phyloP scores from a whole-genome alignment of 2,113 vertebrate species.

The Condylura cristata region DNA sequence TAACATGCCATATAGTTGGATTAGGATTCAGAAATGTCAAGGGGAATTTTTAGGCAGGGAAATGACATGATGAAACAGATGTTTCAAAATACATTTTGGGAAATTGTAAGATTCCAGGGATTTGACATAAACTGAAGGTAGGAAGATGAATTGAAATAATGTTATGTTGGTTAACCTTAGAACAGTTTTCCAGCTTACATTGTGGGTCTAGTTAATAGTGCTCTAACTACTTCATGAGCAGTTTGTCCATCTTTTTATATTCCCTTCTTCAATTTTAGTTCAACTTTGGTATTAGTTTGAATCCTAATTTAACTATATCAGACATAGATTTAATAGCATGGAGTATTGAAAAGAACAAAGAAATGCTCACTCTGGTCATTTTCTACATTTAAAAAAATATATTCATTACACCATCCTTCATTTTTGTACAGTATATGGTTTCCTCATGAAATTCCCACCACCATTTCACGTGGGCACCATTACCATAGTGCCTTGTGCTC shows the following conservation, averaged over 20 bases:
- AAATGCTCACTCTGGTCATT: too few species aligned
- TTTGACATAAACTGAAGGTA: background rate
- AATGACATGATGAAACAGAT: background rate
- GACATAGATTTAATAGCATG: background rate
- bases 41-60: background rate
- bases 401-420: too few species aligned
- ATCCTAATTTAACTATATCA: background rate
- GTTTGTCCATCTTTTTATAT: background rate
- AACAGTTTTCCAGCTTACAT: background rate
- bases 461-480: too few species aligned
- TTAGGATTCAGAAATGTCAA: background rate
- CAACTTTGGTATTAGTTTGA: background rate
- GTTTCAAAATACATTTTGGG: background rate
- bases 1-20: background rate
- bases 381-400: too few species aligned
- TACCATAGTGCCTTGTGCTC: too few species aligned
- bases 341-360: background rate
- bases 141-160: background rate
- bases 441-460: too few species aligned
- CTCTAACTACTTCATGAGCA: background rate
- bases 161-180: background rate
- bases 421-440: too few species aligned
- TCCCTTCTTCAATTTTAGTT: background rate
- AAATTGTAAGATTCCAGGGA: background rate
- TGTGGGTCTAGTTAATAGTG: background rate